Evolutionary conservation across 2,797 vertebrate genomes (phyloP).

Genomic region (Alauda arvensis): DNA sequence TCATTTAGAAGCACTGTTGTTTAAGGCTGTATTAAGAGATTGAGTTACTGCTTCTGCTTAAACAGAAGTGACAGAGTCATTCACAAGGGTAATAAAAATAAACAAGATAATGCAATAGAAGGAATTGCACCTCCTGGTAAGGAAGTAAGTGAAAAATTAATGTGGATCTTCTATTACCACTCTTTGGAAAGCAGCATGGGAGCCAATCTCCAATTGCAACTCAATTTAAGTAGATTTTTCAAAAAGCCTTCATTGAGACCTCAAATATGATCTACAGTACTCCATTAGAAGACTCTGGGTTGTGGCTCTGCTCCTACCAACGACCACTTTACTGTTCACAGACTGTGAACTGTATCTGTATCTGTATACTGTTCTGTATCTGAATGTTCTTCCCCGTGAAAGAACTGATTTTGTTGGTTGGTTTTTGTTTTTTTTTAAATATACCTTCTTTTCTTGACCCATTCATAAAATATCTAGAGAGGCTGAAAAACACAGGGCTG

Average conservation of each 20-base stretch:
- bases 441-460: background rate
- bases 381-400: background rate
- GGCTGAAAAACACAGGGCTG: background rate
- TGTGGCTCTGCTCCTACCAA: background rate
- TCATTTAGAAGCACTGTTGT: conserved; percentile 25
- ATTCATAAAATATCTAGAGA: background rate
- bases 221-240: conserved; percentile 18
- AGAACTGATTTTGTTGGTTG: background rate
- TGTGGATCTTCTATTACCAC: background rate
- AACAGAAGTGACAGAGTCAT: conserved; percentile 36
- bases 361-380: no score
- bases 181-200: background rate
- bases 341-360: no score
- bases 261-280: background rate
- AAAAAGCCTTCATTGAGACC: background rate
- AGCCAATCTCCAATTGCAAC: conserved; percentile 9
- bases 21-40: conserved; percentile 26
- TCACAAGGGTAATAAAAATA: conserved; percentile 41
- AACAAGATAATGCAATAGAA: conserved; percentile 40
- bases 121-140: conserved; percentile 9
- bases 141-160: conserved; percentile 18
- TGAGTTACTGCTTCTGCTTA: conserved; percentile 9
- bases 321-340: background rate
- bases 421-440: background rate
- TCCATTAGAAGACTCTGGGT: background rate